Evolutionary conservation across 2,797 vertebrate species (phyloP).

Genomic region (Urosaurus nigricauda): DNA sequence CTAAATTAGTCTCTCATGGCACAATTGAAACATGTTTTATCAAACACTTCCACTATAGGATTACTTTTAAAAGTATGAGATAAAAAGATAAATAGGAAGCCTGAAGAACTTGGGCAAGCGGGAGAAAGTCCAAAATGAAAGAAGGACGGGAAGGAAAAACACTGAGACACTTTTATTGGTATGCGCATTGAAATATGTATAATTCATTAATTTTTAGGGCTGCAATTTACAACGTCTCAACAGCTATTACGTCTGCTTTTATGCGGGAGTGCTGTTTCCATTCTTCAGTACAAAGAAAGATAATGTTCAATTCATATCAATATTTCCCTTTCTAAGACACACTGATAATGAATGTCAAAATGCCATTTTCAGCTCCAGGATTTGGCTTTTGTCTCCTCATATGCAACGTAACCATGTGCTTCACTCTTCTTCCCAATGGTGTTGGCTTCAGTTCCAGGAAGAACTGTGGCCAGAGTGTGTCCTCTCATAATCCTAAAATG

Average conservation of each 20-base stretch:
- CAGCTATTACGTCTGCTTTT: constrained; percentile 22
- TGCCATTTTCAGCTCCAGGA: constrained; percentile 4
- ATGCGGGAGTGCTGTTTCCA: constrained; percentile 56
- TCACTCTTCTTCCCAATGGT: constrained; percentile 15
- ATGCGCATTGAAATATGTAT: constrained; percentile 56
- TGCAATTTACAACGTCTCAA: constrained; percentile 52
- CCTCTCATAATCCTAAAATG: background rate
- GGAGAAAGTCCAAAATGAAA: constrained; percentile 32
- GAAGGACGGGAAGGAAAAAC: background rate
- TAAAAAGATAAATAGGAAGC: constrained; percentile 55
- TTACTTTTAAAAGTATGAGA: constrained; percentile 51
- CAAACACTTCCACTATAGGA: constrained; percentile 47
- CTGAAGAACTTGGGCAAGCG: background rate
- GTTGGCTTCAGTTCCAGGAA: background rate
- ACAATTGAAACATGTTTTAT: constrained; percentile 55
- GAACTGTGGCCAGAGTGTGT: background rate
- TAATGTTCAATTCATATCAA: constrained; percentile 18
- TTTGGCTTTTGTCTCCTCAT: background rate
- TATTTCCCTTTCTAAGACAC: constrained; percentile 26
- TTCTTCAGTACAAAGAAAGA: constrained; percentile 40
- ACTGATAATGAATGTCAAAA: constrained; percentile 37
- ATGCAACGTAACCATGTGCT: constrained; percentile 23
- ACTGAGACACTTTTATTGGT: constrained; percentile 53
- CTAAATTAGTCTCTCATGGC: constrained; percentile 31
- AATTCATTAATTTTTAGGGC: constrained; percentile 62